These are phyloP conservation scores for Drosophila borborema DNA, from an alignment of 2,888 invertebrate genomes.

Conservation along the genomic window DNA sequence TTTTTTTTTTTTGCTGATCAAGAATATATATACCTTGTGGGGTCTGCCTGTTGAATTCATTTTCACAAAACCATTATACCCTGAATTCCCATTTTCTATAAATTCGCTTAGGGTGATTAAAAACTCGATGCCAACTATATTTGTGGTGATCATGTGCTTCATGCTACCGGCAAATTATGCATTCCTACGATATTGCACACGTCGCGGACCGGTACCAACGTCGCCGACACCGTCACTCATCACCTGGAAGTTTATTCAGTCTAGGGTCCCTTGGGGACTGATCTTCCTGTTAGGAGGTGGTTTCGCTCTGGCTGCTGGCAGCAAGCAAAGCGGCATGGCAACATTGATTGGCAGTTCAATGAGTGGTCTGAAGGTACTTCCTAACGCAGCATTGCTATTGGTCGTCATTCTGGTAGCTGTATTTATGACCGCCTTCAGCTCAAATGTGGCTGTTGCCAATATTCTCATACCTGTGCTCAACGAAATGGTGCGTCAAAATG, in stretches of 20 bases:
- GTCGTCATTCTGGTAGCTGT: conserved; percentile 92
- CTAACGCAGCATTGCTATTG: conserved; percentile 89
- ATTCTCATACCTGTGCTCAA: conserved; percentile 94
- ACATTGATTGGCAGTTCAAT: conserved; percentile 90
- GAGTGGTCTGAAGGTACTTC: conserved; percentile 88
- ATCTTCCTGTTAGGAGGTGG: conserved; percentile 95
- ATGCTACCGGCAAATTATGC: conserved; percentile 92
- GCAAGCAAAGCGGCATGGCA: conserved; percentile 92
- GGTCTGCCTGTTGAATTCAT: too few species aligned
- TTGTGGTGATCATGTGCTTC: conserved; percentile 93
- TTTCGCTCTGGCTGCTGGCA: conserved; percentile 95
- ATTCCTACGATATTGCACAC: conserved; percentile 89
- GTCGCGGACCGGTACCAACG: conserved; percentile 85
- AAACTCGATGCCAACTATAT: conserved; percentile 93
- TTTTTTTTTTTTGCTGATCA: too few species aligned
- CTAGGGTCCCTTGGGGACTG: conserved; percentile 96
- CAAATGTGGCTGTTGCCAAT: conserved; percentile 96
- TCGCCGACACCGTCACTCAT: conserved; percentile 90
- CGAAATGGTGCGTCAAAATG: conserved; percentile 87
- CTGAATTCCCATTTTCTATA: background rate
- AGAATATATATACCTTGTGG: too few species aligned
- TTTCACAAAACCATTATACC: too few species aligned
- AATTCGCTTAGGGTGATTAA: conserved; percentile 88
- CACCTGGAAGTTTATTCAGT: conserved; percentile 93
- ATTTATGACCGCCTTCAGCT: conserved; percentile 94